Base-by-base conservation (phyloP, 2,888 invertebrate genomes). In the Clepsis dumicolana region DNA sequence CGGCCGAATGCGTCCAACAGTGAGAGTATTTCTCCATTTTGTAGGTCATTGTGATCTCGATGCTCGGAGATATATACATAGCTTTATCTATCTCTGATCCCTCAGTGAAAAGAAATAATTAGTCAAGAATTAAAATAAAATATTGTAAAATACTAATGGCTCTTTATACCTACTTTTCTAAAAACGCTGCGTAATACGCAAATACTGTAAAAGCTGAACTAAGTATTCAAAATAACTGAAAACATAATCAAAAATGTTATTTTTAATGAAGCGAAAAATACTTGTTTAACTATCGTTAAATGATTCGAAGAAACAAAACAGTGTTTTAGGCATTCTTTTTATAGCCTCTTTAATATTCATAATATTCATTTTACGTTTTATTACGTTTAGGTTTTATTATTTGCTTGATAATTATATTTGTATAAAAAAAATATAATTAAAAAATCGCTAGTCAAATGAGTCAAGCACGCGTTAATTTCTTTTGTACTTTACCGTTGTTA, bases 11-110 rank as follows among this genome's bases (percentile, higher is more conserved):
- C 71, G 66, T 66, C 71, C 72, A 78, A 82, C 84, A 91, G 92
- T 89, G 91, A 92, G 92, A 92, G 92, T 90, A 83, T 86, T 84
- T 83, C 84, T 82, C 77, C 71, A 71, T 78, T 88, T 88, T 83
- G 86, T 92, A 85, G 93, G 93, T 88, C 91, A 82, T 76, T 79
- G 83, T 80, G 83, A 85, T 86, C 85, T 77, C 83, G 76, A 79
- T 78, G 75, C 53, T 54, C 60, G 70, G 57, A 74, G 25, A 59
- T 41, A 41, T 41, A 41, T 70, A 60, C 48, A 64, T 54, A 63
- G 73, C 76, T 82, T 84, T 84, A 83, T 44, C 18, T 78, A 82
- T 83, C 76, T 78, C 76, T 79, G 79, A 73, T 77, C 75, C n/a
- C 25, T 32, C 60, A 61, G 89, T 83, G 88, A 90, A 90, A 89